Conservation (phyloP, 2,113 vertebrate genomes). For the Leuciscus idus region DNA sequence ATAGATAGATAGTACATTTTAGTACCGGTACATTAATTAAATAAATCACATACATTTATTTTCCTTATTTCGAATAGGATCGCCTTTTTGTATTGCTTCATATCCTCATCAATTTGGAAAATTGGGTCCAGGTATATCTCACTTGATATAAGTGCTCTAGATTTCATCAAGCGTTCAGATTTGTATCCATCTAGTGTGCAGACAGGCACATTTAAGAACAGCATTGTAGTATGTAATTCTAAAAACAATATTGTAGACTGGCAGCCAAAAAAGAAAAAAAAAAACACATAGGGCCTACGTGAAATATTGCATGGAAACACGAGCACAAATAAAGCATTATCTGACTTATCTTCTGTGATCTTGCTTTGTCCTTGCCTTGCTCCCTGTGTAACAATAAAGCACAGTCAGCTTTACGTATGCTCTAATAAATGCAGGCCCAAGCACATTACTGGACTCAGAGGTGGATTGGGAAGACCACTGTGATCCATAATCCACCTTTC, state of each 20-base stretch:
- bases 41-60: neutral
- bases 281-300: neutral
- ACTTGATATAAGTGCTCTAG: neutral
- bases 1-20: neutral
- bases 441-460: slow-evolving; percentile 38
- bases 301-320: neutral
- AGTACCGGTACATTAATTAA: neutral
- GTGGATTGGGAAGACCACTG: slow-evolving; percentile 28
- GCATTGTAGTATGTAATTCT: neutral
- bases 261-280: neutral
- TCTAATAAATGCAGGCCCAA: slow-evolving; percentile 37
- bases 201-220: neutral
- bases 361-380: slow-evolving; percentile 29
- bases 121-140: neutral
- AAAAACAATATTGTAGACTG: neutral
- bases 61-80: neutral
- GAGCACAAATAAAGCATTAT: neutral
- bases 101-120: neutral
- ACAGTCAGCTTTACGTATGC: neutral
- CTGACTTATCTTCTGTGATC: slow-evolving; percentile 4
- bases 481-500: slow-evolving; percentile 74
- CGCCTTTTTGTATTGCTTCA: neutral
- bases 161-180: neutral
- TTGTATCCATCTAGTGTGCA: neutral
- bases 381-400: slow-evolving; percentile 28